Base-by-base conservation (phyloP, 2,797 vertebrate genomes). In the Strix occidentalis region DNA sequence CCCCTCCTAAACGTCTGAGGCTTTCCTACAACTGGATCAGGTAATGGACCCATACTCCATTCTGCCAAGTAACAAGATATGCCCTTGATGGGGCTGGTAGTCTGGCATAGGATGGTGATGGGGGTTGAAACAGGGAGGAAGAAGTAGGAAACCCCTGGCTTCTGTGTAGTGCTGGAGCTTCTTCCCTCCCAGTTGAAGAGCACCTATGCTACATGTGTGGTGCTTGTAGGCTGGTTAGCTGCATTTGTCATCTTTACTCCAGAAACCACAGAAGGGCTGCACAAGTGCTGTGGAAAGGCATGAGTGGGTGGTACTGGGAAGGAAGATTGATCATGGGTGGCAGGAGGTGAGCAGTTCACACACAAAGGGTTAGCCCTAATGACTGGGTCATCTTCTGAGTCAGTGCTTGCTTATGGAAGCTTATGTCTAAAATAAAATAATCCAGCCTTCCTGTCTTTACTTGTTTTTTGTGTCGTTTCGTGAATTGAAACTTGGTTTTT, bases 191-290 rank as follows among this genome's bases (percentile, higher is more conserved):
- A 1, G 26, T 39, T 39, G 18, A 35, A 10, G 56, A 63, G 16
- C 39, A 82, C 33, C 35, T n/a, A 0, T 74, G 51, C 39, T 87
- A 28, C 9, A 5, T 14, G 23, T 0, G 0, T 1, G 1, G 31
- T 87, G 45, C 69, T 46, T 56, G 25, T 31, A 28, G 53, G 19
- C 43, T 80, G 46, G 6, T 65, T 39, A 56, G 35, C n/a, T 90
- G 76, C 35, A 16, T 45, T 77, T 82, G 31, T 17, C 1, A 0
- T 72, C 54, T 82, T 79, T 31, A 14, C 10, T 66, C 20, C 45
- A 61, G 65, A 58, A 91, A 37, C 31, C 46, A 37, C 3, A 23
- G 50, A 45, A 77, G 24, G 41, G 19, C 35, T 3, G 2, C 43
- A 70, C 64, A 45, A 8, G 45, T 75, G 24, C 71, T 41, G 29